Evolutionary conservation across 2,797 vertebrate species (phyloP), one percentile per base, ranked within the genome.

Genomic region (Staurois parvus): DNA sequence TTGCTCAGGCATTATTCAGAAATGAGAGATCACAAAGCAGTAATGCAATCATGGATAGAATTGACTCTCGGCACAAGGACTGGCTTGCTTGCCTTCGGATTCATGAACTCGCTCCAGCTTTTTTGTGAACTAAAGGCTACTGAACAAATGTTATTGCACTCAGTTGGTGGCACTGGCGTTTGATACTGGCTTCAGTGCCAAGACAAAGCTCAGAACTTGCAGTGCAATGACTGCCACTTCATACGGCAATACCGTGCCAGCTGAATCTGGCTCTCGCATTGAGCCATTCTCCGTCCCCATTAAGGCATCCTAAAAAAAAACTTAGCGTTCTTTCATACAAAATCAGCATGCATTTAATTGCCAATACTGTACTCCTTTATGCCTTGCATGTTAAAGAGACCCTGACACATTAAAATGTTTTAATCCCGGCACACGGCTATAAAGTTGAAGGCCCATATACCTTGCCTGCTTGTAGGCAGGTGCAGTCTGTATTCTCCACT

Each of bases 251-350:
- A 17, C 34, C 29, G 29, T 73, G 77, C 69, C 69, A 79, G 75
- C 45, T 13, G 29, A 69, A 52, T 52, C 66, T 76, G 32, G 64
- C 24, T 76, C 64, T 62, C 79, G 81, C 75, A 28, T 80, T 85
- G 72, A 80, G 19, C 15, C 48, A 52, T 52, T 17, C 48, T 17
- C 48, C 5, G 48, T 52, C 17, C 48, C 17, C 17, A 52, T 52
- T 19, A 17, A 52, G 48, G 48, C 17, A 19, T 52, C 15, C 48
- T 3, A 3, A 52, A 45, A 45, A 45, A 45, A 37, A 10, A 6
- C 37, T 9, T 15, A 17, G 48, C 48, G 0, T 52, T 19, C 48
- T 19, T 17, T 3, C 1, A 52, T 52, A 52, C 13, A 52, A 52
- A 19, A 17, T 6, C 48, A 52, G 48, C 15, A 15, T 52, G 17